A percentile compares a stretch with the other conserved stretches of the same genome.
Conservation (phyloP, 2,888 invertebrate genomes). For the Cataglyphis albicans region DNA sequence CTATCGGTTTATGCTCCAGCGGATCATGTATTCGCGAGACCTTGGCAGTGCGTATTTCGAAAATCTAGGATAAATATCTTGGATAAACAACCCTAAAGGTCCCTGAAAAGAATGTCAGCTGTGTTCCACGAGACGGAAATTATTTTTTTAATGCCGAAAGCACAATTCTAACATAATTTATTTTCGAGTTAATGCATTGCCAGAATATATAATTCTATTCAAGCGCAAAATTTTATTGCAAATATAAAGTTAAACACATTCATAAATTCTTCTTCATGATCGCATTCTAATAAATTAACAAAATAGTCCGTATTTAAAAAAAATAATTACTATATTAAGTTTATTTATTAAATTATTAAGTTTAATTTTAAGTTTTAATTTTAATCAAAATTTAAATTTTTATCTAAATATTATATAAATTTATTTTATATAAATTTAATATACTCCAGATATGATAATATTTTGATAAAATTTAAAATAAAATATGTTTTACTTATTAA, state of each 20-base stretch:
- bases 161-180: conserved; percentile 18
- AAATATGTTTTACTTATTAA: not conserved
- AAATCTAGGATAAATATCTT: conserved; percentile 25
- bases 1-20: conserved; percentile 66
- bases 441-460: not conserved
- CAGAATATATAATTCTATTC: not conserved
- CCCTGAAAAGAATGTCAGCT: conserved; percentile 15
- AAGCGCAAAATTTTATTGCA: conserved; percentile 4
- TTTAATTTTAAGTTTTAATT: too few relatives aligned
- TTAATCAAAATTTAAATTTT: not conserved
- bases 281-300: not conserved
- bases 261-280: conserved; percentile 7
- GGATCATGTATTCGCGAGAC: conserved; percentile 52
- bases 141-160: conserved; percentile 3
- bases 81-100: not conserved
- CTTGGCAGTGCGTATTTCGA: conserved; percentile 46
- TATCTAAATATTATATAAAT: not conserved
- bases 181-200: conserved; percentile 12
- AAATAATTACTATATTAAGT: not conserved
- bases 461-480: not conserved
- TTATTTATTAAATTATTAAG: not conserved
- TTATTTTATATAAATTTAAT: not conserved
- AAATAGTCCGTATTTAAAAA: not conserved
- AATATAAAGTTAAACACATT: conserved; percentile 28
- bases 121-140: not conserved